Evolutionary conservation across 2,797 vertebrate genomes (phyloP).

Genomic region (Chloroceryle amazona): DNA sequence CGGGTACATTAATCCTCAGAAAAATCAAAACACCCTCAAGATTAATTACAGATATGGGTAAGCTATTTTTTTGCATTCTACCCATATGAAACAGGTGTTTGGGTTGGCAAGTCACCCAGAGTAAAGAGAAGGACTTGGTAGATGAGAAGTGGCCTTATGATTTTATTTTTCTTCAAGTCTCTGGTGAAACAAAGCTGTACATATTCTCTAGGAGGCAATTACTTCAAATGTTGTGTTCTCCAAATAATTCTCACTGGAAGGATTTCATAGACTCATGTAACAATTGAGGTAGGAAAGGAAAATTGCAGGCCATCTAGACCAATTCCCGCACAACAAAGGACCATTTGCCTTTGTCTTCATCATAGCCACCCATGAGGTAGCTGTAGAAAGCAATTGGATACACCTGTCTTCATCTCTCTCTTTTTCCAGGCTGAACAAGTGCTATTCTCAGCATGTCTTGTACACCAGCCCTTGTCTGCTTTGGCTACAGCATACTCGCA

Average conservation of each 20-base stretch:
- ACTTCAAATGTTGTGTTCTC: not conserved
- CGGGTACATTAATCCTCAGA: not conserved
- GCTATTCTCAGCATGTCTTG: not conserved
- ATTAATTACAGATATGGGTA: conserved; percentile 41
- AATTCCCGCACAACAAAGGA: not conserved
- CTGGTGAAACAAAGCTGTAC: not conserved
- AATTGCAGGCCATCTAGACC: not conserved
- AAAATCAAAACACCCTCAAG: conserved; percentile 8
- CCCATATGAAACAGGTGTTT: conserved; percentile 30
- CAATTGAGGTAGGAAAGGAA: not conserved
- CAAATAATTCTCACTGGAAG: not conserved
- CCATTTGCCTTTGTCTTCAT: not conserved
- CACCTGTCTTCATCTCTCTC: not conserved
- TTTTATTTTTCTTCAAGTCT: not conserved
- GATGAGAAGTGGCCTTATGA: not conserved
- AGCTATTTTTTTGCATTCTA: conserved; percentile 14
- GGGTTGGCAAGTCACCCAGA: conserved; percentile 23
- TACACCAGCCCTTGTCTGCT: not conserved
- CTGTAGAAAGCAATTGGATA: not conserved
- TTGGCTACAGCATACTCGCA: not conserved
- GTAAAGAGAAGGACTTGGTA: not conserved
- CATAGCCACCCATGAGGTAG: not conserved
- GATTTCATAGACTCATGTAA: not conserved
- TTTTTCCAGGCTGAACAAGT: not conserved
- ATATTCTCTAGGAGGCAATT: not conserved